Evolutionary conservation across 2,797 vertebrate genomes (phyloP), one percentile per base, ranked within the genome.

Genomic region (Dicrostonyx torquatus): DNA sequence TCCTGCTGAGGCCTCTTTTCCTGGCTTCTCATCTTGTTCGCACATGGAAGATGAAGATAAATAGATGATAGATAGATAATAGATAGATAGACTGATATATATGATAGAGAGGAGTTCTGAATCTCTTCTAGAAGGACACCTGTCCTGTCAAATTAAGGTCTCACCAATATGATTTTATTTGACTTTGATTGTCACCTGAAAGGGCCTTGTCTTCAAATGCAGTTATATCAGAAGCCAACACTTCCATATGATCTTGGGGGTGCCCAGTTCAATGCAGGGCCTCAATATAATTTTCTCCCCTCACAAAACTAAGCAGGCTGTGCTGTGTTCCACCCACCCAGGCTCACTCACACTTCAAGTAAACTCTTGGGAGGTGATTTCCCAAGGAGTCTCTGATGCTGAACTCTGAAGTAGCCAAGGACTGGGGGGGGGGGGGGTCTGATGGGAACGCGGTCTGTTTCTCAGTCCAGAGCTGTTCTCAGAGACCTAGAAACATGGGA

Each of bases 391-490:
- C 58, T 66, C 79, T 89, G 90, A 90, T 62, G 85, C 34, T 94
- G 64, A 78, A 53, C 87, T 92, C 93, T 75, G 84, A 93, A n/a
- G 58, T 26, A 62, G 87, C 53, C 79, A 72, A 93, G 70, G 62
- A 88, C 15, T 78, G 50, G 31, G 43, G n/a, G n/a, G n/a, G n/a
- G n/a, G n/a, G n/a, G n/a, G n/a, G 13, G 53, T 79, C 40, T 5
- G 7, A 88, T 75, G 55, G 53, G 29, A 66, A 82, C 60, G 45
- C 53, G 37, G n/a, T 76, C 62, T 82, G 55, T 79, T 79, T 62
- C 75, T 55, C 75, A 78, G 29, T 53, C 37, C 26, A 7, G 83
- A 4, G 34, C 50, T 40, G 13, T 75, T 88, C 75, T 77, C 79
- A 68, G 53, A 45, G 48, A n/a, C 37, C 26, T 80, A 82, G 40